These are phyloP conservation scores for Ophion slaviceki DNA, from an alignment of 2,888 invertebrate genomes.

Conservation along the genomic window DNA sequence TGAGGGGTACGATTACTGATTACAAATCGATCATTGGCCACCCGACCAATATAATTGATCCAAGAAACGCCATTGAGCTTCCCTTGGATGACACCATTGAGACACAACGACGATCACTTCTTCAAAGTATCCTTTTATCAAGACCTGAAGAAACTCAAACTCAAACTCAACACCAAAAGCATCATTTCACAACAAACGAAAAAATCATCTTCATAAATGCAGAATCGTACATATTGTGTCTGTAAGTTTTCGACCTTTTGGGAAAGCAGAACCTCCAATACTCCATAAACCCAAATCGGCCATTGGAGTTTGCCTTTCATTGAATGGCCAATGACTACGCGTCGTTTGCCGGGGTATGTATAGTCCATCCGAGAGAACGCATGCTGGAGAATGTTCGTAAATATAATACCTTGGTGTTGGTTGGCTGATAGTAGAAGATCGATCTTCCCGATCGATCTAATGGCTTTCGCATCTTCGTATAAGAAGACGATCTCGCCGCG, in stretches of 20 bases:
- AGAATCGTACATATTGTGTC: no score
- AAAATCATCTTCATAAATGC: no score
- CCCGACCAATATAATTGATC: not conserved
- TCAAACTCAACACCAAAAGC: no score
- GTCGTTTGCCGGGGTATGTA: no score
- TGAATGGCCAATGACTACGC: constrained; percentile 6
- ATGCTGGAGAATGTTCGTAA: not conserved
- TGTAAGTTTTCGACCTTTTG: not conserved
- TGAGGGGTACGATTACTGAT: constrained; percentile 26
- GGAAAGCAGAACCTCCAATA: no score
- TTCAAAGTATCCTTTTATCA: no score
- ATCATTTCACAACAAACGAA: no score
- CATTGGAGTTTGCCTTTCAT: not conserved
- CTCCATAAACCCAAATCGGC: not conserved
- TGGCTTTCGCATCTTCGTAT: constrained; percentile 37
- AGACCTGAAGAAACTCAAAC: no score
- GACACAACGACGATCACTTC: no score
- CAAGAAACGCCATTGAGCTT: not conserved
- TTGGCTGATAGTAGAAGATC: constrained; percentile 28
- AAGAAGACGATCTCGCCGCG: constrained; percentile 20
- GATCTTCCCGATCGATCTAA: constrained; percentile 45
- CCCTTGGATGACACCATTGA: not conserved
- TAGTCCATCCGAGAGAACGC: not conserved
- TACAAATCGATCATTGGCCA: constrained; percentile 18
- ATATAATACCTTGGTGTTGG: not conserved